Evolutionary conservation across 2,888 invertebrate genomes (phyloP), one percentile per base, ranked within the genome.

Genomic region (Hemaris fuciformis): DNA sequence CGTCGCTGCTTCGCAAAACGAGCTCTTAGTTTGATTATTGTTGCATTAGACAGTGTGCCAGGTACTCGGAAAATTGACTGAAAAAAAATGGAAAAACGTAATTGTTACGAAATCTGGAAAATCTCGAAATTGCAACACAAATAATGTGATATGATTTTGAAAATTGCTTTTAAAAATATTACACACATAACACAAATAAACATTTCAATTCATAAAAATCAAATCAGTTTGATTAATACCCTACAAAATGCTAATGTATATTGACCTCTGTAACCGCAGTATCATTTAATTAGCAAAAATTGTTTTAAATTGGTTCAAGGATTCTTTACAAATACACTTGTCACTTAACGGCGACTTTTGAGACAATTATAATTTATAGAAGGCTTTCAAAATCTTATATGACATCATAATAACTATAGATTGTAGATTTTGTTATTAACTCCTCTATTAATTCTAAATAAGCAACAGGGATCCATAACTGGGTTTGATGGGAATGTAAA

Each of bases 41-140:
- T 94, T 46, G 93, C 88, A 72, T 94, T 94, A 48, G 96, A 94
- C 75, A 98, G 92, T 53, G 96, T 95, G 64, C 96, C 96, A 72
- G 97, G 96, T 81, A 96, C 94, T 89, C 95, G 95, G 87, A 98
- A 98, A 82, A 97, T 96, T 77, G 95, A 94, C 96, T 97, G 92
- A 60, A 94, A 94, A 23, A 45, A n/a, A 43, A 38, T 1, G 41
- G n/a, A 20, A 20, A 7, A 10, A 45, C n/a, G 20, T 3, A 2
- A 43, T 43, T n/a, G n/a, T n/a, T n/a, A n/a, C n/a, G n/a, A n/a
- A n/a, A n/a, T n/a, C n/a, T n/a, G n/a, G n/a, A n/a, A n/a, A n/a
- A n/a, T n/a, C n/a, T n/a, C n/a, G n/a, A n/a, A n/a, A n/a, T n/a
- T n/a, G n/a, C n/a, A n/a, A n/a, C n/a, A n/a, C n/a, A n/a, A n/a